Percentiles rank a stretch among this genome's conserved stretches.
Evolutionary conservation across 2,888 invertebrate genomes (phyloP).

Genomic region (Pristionchus fissidentatus): DNA sequence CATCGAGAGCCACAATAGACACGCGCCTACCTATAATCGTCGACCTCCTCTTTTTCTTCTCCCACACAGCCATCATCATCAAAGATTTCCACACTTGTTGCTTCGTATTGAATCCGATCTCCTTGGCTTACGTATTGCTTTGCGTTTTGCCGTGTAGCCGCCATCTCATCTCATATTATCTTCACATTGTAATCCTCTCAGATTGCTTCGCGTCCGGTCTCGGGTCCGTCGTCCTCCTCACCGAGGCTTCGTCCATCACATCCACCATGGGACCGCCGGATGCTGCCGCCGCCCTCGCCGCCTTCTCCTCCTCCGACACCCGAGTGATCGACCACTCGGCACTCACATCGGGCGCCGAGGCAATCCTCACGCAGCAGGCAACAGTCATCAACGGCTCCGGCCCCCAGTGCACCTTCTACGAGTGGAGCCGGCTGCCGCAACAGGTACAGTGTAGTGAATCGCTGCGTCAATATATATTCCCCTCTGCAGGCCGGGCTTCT

Average conservation of each 20-base stretch:
- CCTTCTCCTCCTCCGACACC: not conserved
- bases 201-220: not conserved
- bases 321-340: not conserved
- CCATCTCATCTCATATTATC: no score
- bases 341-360: not conserved
- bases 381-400: not conserved
- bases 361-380: not conserved
- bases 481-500: constrained; percentile 68
- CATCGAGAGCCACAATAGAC: not conserved
- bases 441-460: constrained; percentile 36
- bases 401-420: constrained; percentile 67
- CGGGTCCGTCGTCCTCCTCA: not conserved
- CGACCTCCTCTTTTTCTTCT: not conserved
- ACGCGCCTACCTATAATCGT: not conserved
- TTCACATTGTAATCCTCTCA: no score
- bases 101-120: not conserved
- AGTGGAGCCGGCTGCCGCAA: constrained; percentile 72
- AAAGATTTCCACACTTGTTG: not conserved
- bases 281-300: not conserved
- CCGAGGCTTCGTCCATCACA: not conserved
- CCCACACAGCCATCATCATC: not conserved
- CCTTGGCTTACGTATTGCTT: constrained; percentile 3
- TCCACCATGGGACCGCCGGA: constrained; percentile 1
- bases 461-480: not conserved
- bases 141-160: not conserved